A percentile compares a stretch with the other conserved stretches of the same genome.
phyloP scores from a whole-genome alignment of 2,113 vertebrate species.

The Tiliqua scincoides region DNA sequence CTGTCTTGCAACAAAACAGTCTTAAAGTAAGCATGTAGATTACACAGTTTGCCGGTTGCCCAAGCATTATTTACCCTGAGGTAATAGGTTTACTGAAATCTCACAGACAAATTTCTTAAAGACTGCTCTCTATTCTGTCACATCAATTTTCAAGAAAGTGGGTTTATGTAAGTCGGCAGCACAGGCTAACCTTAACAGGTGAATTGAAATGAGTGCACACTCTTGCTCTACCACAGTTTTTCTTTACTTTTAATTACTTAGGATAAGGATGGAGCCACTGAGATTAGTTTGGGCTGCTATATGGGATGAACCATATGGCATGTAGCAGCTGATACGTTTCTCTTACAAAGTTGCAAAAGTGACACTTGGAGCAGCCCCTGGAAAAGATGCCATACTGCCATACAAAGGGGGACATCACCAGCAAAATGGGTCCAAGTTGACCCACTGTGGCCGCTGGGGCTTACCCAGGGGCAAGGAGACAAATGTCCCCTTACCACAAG shows the following conservation, averaged over 20 bases:
- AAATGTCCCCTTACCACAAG: too few species aligned
- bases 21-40: neutral
- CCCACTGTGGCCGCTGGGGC: too few species aligned
- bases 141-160: neutral
- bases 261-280: neutral
- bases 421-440: too few species aligned
- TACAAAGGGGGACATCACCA: too few species aligned
- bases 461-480: too few species aligned
- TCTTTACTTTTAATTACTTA: neutral
- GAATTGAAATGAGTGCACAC: neutral
- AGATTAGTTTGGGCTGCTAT: neutral
- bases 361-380: too few species aligned
- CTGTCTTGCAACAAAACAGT: too few species aligned
- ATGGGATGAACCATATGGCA: neutral
- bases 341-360: too few species aligned
- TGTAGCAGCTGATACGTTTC: too few species aligned
- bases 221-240: neutral
- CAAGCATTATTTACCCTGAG: neutral
- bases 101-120: neutral
- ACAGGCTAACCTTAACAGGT: neutral
- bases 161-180: neutral
- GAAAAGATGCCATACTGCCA: too few species aligned
- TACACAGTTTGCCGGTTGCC: neutral
- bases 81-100: neutral
- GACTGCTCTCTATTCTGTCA: neutral